Base-by-base conservation (phyloP, 1,140 invertebrate genomes). In the Calephelis nemesis region DNA sequence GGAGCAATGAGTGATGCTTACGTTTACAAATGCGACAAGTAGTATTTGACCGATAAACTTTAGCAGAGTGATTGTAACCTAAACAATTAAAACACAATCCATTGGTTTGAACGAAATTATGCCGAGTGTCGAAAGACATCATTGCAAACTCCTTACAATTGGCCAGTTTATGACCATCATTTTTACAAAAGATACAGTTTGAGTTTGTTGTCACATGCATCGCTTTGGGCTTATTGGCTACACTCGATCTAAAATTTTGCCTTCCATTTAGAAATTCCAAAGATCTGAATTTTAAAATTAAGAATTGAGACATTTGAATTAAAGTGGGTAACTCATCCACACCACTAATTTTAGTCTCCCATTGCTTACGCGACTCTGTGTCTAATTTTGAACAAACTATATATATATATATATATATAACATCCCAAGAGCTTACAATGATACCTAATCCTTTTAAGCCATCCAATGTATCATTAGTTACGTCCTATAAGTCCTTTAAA, bases 341-440 rank as follows among this genome's bases (percentile, higher is more conserved):
- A 13, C 12, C n/a, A 13, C 64, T 65, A 12, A 65, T 65, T 30
- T 65, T 52, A n/a, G 54, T 9, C 49, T 74, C 72, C 72, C 72
- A 74, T 64, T 58, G 66, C 30, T 63, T 74, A 52, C 65, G 49
- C 15, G 65, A 66, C 49, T 66, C 65, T 42, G 12, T 42, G 39
- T 66, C 65, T 54, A 66, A 58, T 11, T 66, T 66, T 45, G 48
- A n/a, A 54, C 65, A 13, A 19, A 66, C 40, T n/a, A n/a, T n/a
- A n/a, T n/a, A n/a, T 13, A 52, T 54, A 58, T 54, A 54, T 12
- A 66, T 66, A 52, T 54, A 42, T 7, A 66, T 13, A n/a, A 66
- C 50, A 66, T 54, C 65, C 65, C 65, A 66, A 5, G 48, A 40
- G 54, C 50, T 48, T 11, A 66, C 65, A 19, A 54, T 40, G 54